Evolutionary conservation across 1,140 invertebrate genomes (phyloP).

Genomic region (Papilio polytes): DNA sequence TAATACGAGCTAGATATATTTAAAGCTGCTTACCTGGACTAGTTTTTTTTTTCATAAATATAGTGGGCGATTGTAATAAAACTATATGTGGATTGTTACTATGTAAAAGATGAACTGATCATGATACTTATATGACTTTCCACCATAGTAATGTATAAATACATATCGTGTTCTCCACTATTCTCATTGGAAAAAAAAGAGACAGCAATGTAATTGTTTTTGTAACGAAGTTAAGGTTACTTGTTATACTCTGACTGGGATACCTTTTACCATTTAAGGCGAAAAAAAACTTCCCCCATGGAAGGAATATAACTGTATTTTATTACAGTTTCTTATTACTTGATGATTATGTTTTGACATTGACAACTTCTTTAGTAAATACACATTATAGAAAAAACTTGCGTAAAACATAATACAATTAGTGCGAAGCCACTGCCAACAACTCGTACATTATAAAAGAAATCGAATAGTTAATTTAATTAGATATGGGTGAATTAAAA

Average conservation of each 20-base stretch:
- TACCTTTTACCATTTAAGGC: not conserved
- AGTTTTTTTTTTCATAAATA: not conserved
- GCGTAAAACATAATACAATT: not conserved
- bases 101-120: not conserved
- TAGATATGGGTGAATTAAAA: not conserved
- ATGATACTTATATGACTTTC: not conserved
- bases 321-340: not conserved
- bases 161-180: too few relatives aligned
- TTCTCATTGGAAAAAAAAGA: too few relatives aligned
- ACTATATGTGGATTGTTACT: not conserved
- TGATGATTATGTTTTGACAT: not conserved
- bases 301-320: too few relatives aligned
- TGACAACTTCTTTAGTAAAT: not conserved
- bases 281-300: not conserved
- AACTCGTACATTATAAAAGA: not conserved
- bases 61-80: not conserved
- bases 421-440: not conserved
- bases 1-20: not conserved
- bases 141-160: not conserved
- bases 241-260: not conserved
- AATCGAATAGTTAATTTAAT: slow-evolving; percentile 31
- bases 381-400: not conserved
- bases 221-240: not conserved
- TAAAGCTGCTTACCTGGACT: not conserved
- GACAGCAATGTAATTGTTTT: too few relatives aligned